These are phyloP conservation scores for Exephanes ischioxanthus DNA, from an alignment of 2,888 invertebrate genomes.

Conservation along the genomic window DNA sequence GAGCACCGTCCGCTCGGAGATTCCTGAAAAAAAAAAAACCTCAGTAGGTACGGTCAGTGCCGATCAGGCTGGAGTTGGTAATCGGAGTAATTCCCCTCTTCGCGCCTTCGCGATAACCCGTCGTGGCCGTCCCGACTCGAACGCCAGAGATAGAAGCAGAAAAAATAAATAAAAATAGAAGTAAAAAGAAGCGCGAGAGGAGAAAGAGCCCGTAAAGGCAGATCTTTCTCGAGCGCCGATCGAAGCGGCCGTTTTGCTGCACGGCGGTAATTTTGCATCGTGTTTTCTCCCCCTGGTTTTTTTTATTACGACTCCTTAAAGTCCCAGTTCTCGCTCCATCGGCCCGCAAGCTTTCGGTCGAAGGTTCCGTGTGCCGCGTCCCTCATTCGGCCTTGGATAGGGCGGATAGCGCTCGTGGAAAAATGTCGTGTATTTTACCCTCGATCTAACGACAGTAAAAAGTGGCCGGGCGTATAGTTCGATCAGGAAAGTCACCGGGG, in stretches of 20 bases:
- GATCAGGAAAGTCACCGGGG: neutral
- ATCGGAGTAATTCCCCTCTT: neutral
- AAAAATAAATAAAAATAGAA: conserved; percentile 2
- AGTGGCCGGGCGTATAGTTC: conserved; percentile 13
- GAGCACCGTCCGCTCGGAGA: neutral
- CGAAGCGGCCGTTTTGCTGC: conserved; percentile 28
- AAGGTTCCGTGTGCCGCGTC: neutral
- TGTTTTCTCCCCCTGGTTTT: conserved; percentile 13
- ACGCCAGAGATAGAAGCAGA: neutral
- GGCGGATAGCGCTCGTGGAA: neutral
- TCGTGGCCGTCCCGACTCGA: neutral
- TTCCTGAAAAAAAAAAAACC: neutral
- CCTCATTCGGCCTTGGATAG: conserved; percentile 10
- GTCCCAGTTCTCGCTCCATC: neutral
- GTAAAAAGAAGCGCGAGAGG: conserved; percentile 36
- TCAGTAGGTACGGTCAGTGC: conserved; percentile 7
- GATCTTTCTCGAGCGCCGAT: conserved; percentile 52
- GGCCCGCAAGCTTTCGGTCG: neutral
- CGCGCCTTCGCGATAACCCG: conserved; percentile 15
- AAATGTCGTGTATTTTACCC: conserved; percentile 21
- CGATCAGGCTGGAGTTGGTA: conserved; percentile 8
- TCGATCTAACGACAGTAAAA: conserved; percentile 15
- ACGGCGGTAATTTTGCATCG: conserved; percentile 50
- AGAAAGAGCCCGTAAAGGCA: conserved; percentile 19
- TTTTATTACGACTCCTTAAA: conserved; percentile 56